Evolutionary conservation across 2,888 invertebrate species (phyloP), one percentile per base, ranked within the genome.

Genomic region (Agriopis aurantiaria): DNA sequence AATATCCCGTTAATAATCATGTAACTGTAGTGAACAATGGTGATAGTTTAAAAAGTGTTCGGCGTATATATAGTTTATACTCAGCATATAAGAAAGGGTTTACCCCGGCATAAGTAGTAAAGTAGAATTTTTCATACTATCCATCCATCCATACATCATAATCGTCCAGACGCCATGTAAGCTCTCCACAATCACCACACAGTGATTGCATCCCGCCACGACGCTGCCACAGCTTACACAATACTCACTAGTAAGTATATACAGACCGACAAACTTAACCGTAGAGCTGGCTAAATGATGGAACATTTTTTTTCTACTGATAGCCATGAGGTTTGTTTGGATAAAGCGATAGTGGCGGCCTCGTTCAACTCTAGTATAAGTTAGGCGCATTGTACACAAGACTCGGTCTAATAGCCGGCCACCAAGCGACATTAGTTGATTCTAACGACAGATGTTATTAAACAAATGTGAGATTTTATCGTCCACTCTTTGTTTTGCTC

Each of bases 401-500:
- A 66, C 73, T 80, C 77, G 84, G 85, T 81, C 85, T 85, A 87
- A 80, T 74, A 79, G 80, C 83, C 58, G 59, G 59, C 83, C 76
- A 80, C 81, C 79, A 56, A 73, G 76, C 84, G 85, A 89, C 92
- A 90, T 90, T 88, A 90, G 88, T 87, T 88, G 87, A 86, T 88
- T 88, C 86, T 91, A 92, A 93, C 89, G 92, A 91, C 89, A 82
- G 82, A 85, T 86, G 91, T 87, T 92, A 92, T 92, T 92, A 93
- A 89, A 90, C 91, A 91, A 93, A 90, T 90, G 90, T 74, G 84
- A 90, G 90, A 92, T 93, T 89, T 90, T 93, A 92, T 92, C 91
- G 82, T 83, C 77, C 78, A 77, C 80, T 81, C 84, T 85, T 88
- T 88, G 86, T 86, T 90, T 88, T 89, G 88, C 90, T 90, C 87